These are phyloP conservation scores for Nothoprocta pentlandii DNA, from an alignment of 2,113 vertebrate species.

Conservation along the genomic window DNA sequence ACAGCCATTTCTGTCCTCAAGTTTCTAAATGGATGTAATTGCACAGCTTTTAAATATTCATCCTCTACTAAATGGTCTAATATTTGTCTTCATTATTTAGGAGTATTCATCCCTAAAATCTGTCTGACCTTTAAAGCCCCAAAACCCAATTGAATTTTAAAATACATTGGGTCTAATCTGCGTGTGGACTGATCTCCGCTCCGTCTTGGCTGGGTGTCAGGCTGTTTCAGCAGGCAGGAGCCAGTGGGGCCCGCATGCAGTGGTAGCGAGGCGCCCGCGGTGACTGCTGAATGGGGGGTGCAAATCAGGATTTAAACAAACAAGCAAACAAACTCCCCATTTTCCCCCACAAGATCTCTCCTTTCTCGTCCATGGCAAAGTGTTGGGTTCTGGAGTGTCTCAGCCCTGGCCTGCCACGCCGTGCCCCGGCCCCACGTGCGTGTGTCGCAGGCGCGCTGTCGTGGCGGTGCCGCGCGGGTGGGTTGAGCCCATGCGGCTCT, in stretches of 20 bases:
- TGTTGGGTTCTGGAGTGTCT: background rate
- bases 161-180: background rate
- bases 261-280: background rate
- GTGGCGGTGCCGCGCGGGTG: background rate
- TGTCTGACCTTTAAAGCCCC: background rate
- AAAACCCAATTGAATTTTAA: background rate
- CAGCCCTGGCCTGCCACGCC: background rate
- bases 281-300: background rate
- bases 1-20: background rate
- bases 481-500: too few species aligned
- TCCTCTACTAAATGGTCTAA: background rate
- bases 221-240: too few species aligned
- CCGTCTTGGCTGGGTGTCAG: too few species aligned
- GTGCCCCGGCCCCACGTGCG: background rate
- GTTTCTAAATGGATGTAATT: background rate
- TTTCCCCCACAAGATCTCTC: background rate
- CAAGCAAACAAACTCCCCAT: too few species aligned
- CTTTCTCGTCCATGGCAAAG: background rate
- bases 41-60: background rate
- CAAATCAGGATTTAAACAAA: background rate
- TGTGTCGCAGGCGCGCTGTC: accelerated
- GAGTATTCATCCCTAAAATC: background rate
- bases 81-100: background rate
- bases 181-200: background rate
- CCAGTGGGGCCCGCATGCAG: too few species aligned